phyloP scores from a whole-genome alignment of 2,888 invertebrate genomes.

The Homarus gammarus region DNA sequence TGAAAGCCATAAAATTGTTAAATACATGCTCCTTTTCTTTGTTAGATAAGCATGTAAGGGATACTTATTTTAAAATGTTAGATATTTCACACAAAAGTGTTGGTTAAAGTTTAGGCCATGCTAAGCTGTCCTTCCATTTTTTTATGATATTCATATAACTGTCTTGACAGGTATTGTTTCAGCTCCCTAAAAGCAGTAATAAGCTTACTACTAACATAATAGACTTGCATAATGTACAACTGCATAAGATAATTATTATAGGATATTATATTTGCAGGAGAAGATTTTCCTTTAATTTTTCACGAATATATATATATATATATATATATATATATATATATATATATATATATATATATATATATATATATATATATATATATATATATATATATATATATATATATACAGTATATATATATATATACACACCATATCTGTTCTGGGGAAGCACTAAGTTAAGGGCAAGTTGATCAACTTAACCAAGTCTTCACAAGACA shows the following conservation, averaged over 20 bases:
- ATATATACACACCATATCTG: conserved; percentile 10
- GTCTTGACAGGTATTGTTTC: conserved; percentile 29
- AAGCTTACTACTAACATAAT: conserved; percentile 47
- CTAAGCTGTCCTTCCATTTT: conserved; percentile 37
- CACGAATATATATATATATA: background rate
- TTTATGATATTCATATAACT: conserved; percentile 9
- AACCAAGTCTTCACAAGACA: background rate
- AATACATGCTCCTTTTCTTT: conserved; percentile 58
- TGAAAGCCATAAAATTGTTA: conserved; percentile 57
- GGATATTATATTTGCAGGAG: conserved; percentile 8
- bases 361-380: conserved; percentile 26
- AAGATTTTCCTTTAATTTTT: conserved; percentile 1
- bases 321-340: background rate
- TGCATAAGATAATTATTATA: conserved; percentile 46
- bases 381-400: conserved; percentile 5
- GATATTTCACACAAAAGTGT: conserved; percentile 41
- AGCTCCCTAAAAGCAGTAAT: conserved; percentile 57
- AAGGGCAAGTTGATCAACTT: conserved; percentile 13
- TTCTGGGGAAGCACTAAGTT: conserved; percentile 37
- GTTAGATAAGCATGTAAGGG: conserved; percentile 60
- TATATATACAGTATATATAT: background rate
- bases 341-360: conserved; percentile 26
- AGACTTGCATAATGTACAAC: conserved; percentile 66
- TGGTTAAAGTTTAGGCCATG: conserved; percentile 47
- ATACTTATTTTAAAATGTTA: conserved; percentile 54